Base-by-base conservation (phyloP, 1,140 invertebrate genomes). In the Ruditapes philippinarum region DNA sequence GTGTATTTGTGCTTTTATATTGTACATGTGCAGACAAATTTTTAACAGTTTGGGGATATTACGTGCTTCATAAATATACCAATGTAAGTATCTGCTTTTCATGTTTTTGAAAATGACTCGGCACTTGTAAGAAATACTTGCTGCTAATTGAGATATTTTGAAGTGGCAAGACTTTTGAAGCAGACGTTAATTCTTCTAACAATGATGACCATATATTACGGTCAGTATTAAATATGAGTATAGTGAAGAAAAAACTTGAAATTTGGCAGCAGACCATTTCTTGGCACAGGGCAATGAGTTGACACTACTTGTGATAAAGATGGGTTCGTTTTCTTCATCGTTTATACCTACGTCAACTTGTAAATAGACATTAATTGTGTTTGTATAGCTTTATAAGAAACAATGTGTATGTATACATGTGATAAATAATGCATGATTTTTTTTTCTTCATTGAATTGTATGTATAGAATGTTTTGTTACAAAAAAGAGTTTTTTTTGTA, bases 41-140 rank as follows among this genome's bases (percentile, higher is more conserved):
- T 78, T 31, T 40, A 45, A 51, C 12, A 28, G 74, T 36, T 11
- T 78, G 1, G 45, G 17, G 17, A 19, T 40, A 70, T 38, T 40
- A 70, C 40, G 25, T n/a, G 28, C 28, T 22, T 22, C n/a, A n/a
- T n/a, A n/a, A n/a, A 78, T 40, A 33, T 33, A 5, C 36, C 12
- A 31, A 36, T 38, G 74, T 78, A 54, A 54, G 74, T 78, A 78
- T 49, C 28, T 51, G 42, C 19, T 78, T 31, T 40, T 49, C n/a
- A 40, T 33, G 45, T 78, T 78, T 40, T 42, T 9, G 12, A 45
- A 42, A 40, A 45, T 49, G 25, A 40, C 40, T 74, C 4, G 22
- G 12, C 70, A 74, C 62, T n/a, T n/a, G n/a, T n/a, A 65, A 31
- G 40, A 74, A n/a, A 49, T 19, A 74, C 36, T 49, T 25, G 40